Evolutionary conservation across 2,113 vertebrate species (phyloP), one percentile per base, ranked within the genome.

Genomic region (Chrysochloris asiatica): DNA sequence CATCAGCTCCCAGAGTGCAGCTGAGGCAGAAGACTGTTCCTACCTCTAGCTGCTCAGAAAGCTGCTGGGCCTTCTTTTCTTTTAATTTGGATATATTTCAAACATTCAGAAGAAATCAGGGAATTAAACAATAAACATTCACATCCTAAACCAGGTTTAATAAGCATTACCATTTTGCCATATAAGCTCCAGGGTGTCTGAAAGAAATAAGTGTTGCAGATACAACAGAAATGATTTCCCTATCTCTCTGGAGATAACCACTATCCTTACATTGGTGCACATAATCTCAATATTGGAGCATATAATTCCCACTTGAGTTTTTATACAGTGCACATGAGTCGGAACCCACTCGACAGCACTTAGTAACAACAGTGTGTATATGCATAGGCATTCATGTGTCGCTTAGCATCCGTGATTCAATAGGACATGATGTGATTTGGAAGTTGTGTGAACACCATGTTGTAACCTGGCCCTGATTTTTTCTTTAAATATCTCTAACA

Each of bases 41-140:
- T 47, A 26, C 9, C 86, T 69, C 22, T 30, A 61, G 48, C 48
- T 83, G 21, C 81, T 59, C 41, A 88, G 69, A 88, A 83, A 89
- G 33, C 11, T 75, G 43, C 52, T n/a, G 6, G n/a, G 38, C 28
- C 71, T 80, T 89, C 59, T 91, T 69, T 41, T 87, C 47, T 71
- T 56, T 83, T 19, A n/a, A 24, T 63, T 78, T 78, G 22, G 3
- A 75, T 63, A 33, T 16, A 56, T 84, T 78, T 86, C 65, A 81
- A 82, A 69, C 26, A 52, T 59, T 86, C 33, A 80, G 41, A 65
- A 94, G 78, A 95, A n/a, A n/a, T n/a, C 76, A 89, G 50, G 79
- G 45, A 76, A 33, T 43, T 45, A 2, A 13, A 54, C 4, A 56
- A 77, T 56, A 79, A 77, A 56, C 75, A 45, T 47, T 72, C 47